Conservation (phyloP, 2,797 vertebrate genomes). For the Danionella dracula region DNA sequence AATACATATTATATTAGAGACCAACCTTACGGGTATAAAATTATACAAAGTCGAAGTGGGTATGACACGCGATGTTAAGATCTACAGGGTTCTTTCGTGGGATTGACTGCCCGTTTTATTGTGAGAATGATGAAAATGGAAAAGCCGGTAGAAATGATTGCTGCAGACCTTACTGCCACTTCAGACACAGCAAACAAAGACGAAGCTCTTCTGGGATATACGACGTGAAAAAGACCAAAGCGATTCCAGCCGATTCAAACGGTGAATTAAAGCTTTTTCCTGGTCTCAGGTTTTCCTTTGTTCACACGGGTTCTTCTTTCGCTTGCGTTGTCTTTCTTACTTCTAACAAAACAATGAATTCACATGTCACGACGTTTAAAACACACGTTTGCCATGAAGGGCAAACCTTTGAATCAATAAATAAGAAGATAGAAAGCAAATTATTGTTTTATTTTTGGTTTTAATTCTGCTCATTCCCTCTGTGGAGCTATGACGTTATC, state of each 20-base stretch:
- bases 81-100: slow-evolving; percentile 94
- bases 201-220: slow-evolving; percentile 55
- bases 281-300: not conserved
- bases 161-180: slow-evolving; percentile 92
- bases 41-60: slow-evolving; percentile 44
- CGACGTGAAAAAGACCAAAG: slow-evolving; percentile 54
- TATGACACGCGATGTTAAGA: slow-evolving; percentile 79
- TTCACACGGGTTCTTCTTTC: not conserved
- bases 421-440: too few species aligned
- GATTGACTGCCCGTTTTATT: slow-evolving; percentile 88
- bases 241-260: slow-evolving; percentile 49
- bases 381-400: too few species aligned
- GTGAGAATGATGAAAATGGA: slow-evolving; percentile 54
- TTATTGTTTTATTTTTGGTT: too few species aligned
- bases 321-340: not conserved
- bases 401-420: too few species aligned
- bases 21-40: not conserved
- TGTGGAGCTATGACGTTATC: too few species aligned
- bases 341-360: not conserved
- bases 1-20: not conserved
- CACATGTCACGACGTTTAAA: too few species aligned
- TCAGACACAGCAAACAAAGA: slow-evolving; percentile 80
- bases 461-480: too few species aligned
- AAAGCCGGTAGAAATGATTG: slow-evolving; percentile 66
- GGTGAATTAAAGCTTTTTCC: slow-evolving; percentile 50